A percentile compares a stretch with the other conserved stretches of the same genome.
These are phyloP conservation scores for Atta colombica DNA, from an alignment of 1,140 invertebrate genomes.

Conservation along the genomic window DNA sequence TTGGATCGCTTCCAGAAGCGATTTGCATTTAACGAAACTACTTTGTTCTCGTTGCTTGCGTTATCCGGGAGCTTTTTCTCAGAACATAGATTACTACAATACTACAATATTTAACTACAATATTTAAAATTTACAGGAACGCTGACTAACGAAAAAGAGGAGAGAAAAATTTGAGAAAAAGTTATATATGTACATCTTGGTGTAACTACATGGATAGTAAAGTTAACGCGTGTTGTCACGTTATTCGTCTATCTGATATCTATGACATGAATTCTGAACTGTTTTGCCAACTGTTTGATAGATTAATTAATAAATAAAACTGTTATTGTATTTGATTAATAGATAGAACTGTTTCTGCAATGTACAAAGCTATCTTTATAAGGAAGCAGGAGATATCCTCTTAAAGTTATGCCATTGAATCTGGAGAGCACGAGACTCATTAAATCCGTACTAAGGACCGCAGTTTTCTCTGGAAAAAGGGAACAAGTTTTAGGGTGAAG, in stretches of 20 bases:
- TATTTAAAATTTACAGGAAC: constrained; percentile 51
- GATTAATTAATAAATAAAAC: not conserved
- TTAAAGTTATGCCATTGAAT: constrained; percentile 59
- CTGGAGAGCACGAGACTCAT: constrained; percentile 64
- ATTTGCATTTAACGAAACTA: constrained; percentile 72
- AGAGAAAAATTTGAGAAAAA: not conserved
- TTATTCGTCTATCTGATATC: not conserved
- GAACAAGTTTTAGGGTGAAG: constrained; percentile 7
- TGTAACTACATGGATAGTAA: not conserved
- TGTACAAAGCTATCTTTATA: not conserved
- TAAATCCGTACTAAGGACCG: constrained; percentile 65
- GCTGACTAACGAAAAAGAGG: not conserved
- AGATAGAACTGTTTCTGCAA: not conserved
- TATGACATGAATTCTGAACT: not conserved
- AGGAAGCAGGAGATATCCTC: not conserved
- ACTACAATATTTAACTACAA: no score
- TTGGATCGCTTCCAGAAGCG: constrained; percentile 66
- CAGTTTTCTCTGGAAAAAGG: constrained; percentile 50
- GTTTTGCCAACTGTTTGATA: not conserved
- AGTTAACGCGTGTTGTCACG: not conserved
- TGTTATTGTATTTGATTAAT: not conserved
- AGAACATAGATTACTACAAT: constrained; percentile 10
- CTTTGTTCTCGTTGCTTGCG: constrained; percentile 52
- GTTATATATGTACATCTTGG: not conserved
- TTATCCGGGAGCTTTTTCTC: not conserved